Percentiles rank a stretch among this genome's conserved stretches.
Evolutionary conservation across 2,113 vertebrate genomes (phyloP).

Genomic region (Polyodon spathula): DNA sequence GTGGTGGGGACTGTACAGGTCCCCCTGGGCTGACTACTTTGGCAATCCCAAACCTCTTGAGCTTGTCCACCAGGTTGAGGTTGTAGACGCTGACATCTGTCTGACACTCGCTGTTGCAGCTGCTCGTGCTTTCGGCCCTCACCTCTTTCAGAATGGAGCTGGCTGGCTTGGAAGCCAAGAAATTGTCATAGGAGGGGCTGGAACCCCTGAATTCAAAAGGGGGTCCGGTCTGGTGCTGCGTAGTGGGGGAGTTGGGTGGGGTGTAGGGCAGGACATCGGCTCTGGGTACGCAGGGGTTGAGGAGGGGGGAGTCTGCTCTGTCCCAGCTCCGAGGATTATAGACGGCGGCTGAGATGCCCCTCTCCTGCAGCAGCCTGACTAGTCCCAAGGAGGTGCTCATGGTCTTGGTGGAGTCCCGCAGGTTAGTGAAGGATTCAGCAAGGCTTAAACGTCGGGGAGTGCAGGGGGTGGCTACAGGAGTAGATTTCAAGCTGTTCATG

Average conservation of each 20-base stretch:
- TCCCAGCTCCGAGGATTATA: constrained; percentile 87
- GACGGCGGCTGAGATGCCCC: constrained; percentile 83
- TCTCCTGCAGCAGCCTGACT: constrained; percentile 82
- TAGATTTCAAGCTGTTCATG: constrained; percentile 65
- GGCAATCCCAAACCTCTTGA: constrained; percentile 74
- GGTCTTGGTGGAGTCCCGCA: constrained; percentile 84
- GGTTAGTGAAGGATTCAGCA: constrained; percentile 87
- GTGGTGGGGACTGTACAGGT: constrained; percentile 27
- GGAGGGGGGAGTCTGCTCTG: constrained; percentile 47
- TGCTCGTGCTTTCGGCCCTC: constrained; percentile 61
- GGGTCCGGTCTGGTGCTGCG: constrained; percentile 19
- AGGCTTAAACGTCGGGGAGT: constrained; percentile 86
- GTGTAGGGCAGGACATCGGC: constrained; percentile 70
- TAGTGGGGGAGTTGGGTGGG: constrained; percentile 78
- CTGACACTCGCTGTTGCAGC: constrained; percentile 70
- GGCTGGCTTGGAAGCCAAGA: constrained; percentile 88
- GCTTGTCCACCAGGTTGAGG: constrained; percentile 89
- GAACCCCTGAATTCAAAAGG: constrained; percentile 80
- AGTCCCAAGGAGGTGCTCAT: constrained; percentile 92
- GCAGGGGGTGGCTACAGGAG: constrained; percentile 78
- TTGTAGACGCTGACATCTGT: constrained; percentile 77
- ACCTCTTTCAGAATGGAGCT: constrained; percentile 87
- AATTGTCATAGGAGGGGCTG: constrained; percentile 73
- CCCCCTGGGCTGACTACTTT: constrained; percentile 61
- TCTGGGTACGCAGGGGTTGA: constrained; percentile 50